Evolutionary conservation across 2,113 vertebrate species (phyloP), one percentile per base, ranked within the genome.

Genomic region (Tonatia bakeri): DNA sequence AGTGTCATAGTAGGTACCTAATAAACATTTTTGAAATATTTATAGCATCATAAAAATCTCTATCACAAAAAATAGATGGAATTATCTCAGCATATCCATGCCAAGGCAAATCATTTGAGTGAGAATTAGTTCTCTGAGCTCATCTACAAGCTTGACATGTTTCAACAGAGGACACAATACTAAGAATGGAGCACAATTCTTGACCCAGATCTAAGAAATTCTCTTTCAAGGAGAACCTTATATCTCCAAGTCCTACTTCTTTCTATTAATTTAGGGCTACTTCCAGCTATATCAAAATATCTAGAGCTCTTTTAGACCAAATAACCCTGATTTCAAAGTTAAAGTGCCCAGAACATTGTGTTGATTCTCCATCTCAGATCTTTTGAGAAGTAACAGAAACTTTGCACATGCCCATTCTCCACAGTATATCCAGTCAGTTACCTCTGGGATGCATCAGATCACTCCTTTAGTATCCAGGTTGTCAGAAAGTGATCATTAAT

Each of bases 61-160:
- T 96, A 26, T 59, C 15, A 31, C 2, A 75, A 56, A 73, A 95
- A 65, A 45, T 40, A 67, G 33, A 28, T 85, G 26, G 26, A 84
- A 77, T 82, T 77, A 38, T 93, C 36, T 52, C 33, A 86, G 73
- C 52, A 94, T 82, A 26, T 97, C 40, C 47, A 56, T 94, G 43
- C 92, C 56, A 94, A 89, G 54, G n/a, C 36, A 96, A 93, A 93
- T 91, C 7, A 91, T 94, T 81, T 86, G 28, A 56, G 47, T 90
- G 73, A 45, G 65, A 76, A 91, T 90, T 76, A 54, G 24, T 90
- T 84, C 36, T 92, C 19, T 72, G 38, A 92, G 70, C 50, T 96
- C 59, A 89, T 65, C 64, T 88, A 89, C 12, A 81, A 88, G 69
- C 19, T 97, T 87, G 67, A 64, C 19, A 69, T 83, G 36, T 38